Evolutionary conservation across 2,113 vertebrate genomes (phyloP), one percentile per base, ranked within the genome.

Genomic region (Aix galericulata): DNA sequence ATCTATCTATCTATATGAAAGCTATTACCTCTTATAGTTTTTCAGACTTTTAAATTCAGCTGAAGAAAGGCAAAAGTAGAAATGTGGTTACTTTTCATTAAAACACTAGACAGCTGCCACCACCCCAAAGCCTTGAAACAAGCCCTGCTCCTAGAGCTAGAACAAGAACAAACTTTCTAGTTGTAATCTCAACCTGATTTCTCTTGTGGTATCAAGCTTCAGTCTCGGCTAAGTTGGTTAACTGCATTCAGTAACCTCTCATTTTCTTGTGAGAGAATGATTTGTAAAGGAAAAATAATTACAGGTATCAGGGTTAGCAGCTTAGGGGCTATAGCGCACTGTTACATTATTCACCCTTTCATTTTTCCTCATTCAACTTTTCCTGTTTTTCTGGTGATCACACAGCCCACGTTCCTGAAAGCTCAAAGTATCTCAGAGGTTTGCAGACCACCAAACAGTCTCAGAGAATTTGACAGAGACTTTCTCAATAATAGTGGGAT

Each of bases 251-350:
- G 11, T 46, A 68, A 72, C 63, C 64, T 60, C 29, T 84, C 17
- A 18, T 82, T 91, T 89, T 60, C 53, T 73, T 52, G 48, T 42
- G 32, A 76, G 17, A 56, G 14, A 7, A 27, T 0, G 0, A 44
- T 82, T 77, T 72, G 38, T 22, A 56, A 89, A 59, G 58, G 17
- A 36, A 67, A 71, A 60, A 17, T 21, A 15, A 25, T 55, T 36
- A 12, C n/a, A 91, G 42, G 22, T 10, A 50, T 40, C 5, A 29
- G 8, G 8, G 1, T 0, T 34, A 67, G 25, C 40, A 46, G n/a
- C 7, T 20, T 38, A 71, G 40, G 38, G 68, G 6, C 36, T 44
- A 13, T 31, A 31, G 25, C 17, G 46, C 23, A 10, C 0, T 0
- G 18, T 55, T 63, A 22, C 17, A 1, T 18, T 59, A n/a, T 59